phyloP scores from a whole-genome alignment of 2,113 vertebrate species.

The Lampris megalopsis region DNA sequence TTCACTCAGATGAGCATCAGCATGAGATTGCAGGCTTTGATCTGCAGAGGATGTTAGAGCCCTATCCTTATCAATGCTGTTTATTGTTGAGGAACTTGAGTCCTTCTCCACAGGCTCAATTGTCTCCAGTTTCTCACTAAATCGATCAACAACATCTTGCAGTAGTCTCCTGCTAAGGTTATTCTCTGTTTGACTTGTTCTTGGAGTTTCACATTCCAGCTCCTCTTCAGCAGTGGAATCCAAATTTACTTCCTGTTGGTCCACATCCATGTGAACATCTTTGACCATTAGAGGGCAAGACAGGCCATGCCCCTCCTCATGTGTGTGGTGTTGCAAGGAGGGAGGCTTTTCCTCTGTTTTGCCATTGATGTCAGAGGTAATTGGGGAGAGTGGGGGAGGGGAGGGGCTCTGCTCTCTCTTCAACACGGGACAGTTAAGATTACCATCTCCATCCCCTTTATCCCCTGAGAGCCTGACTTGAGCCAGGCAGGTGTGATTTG shows the following conservation, averaged over 20 bases:
- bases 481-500: slow-evolving; percentile 63
- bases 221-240: slow-evolving; percentile 21
- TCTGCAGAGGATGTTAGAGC: slow-evolving; percentile 68
- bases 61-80: slow-evolving; percentile 78
- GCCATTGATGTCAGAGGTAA: slow-evolving; percentile 82
- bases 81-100: slow-evolving; percentile 34
- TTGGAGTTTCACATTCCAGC: slow-evolving; percentile 46
- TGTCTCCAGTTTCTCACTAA: slow-evolving; percentile 92
- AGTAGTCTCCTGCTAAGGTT: slow-evolving; percentile 83
- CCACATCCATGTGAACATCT: slow-evolving; percentile 17
- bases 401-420: slow-evolving; percentile 85
- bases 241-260: slow-evolving; percentile 17
- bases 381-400: slow-evolving; percentile 90
- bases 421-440: slow-evolving; percentile 56
- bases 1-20: slow-evolving; percentile 86
- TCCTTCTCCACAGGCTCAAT: slow-evolving; percentile 87
- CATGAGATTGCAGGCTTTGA: slow-evolving; percentile 79
- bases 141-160: slow-evolving; percentile 90
- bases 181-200: slow-evolving; percentile 70
- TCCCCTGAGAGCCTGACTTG: slow-evolving; percentile 56
- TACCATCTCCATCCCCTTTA: slow-evolving; percentile 49
- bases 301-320: slow-evolving; percentile 57
- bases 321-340: slow-evolving; percentile 84
- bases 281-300: neutral
- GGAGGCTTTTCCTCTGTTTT: slow-evolving; percentile 84